phyloP scores from a whole-genome alignment of 2,888 invertebrate species.

The Machimus atricapillus region DNA sequence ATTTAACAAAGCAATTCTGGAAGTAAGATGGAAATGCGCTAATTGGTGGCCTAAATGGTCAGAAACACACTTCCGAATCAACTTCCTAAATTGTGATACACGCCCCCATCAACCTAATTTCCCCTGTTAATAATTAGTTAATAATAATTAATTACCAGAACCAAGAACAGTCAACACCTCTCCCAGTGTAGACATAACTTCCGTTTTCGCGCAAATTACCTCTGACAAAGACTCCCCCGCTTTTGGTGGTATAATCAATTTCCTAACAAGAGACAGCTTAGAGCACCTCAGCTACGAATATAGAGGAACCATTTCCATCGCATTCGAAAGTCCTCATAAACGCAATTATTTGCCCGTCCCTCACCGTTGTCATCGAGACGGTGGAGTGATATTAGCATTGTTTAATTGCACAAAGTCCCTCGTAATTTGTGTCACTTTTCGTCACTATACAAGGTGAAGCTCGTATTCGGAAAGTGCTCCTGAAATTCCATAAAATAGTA shows the following conservation, averaged over 20 bases:
- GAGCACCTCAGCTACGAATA: not conserved
- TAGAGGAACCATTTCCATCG: not conserved
- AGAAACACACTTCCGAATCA: not conserved
- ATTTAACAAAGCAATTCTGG: not conserved
- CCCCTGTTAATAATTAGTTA: not conserved
- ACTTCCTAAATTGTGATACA: not conserved
- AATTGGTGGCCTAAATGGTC: not conserved
- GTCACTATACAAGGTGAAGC: not conserved
- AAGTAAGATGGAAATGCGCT: not conserved
- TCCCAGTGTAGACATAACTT: not conserved
- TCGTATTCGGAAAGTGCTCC: not conserved
- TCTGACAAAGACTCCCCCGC: not conserved
- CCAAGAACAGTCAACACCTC: not conserved
- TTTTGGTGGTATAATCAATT: not conserved
- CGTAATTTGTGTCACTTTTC: not conserved
- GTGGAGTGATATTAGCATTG: not conserved
- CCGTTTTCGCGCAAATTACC: not conserved
- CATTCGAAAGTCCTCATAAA: not conserved
- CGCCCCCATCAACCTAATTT: not conserved
- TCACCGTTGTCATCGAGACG: not conserved
- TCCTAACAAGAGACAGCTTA: not conserved
- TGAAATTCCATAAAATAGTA: not conserved
- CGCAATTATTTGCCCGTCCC: constrained; percentile 24
- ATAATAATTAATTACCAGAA: not conserved
- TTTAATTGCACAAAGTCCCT: not conserved